Conservation (phyloP, 1,140 invertebrate species). For the Acromyrmex heyeri region DNA sequence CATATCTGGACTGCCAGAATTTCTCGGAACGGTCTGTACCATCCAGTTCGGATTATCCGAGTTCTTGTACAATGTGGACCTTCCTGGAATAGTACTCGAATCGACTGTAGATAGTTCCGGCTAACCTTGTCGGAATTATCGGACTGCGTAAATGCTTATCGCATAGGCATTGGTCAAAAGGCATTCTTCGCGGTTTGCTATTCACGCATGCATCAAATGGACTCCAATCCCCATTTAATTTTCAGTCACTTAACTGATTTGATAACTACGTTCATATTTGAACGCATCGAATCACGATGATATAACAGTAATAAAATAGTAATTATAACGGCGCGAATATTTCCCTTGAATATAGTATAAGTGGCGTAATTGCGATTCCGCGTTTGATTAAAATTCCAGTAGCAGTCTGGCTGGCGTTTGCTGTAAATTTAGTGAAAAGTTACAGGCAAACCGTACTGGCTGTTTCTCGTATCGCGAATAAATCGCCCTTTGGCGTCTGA, state of each 20-base stretch:
- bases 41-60: slow-evolving; percentile 46
- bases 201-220: not conserved
- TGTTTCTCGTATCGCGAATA: slow-evolving; percentile 34
- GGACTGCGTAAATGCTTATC: slow-evolving; percentile 11
- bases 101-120: slow-evolving; percentile 10
- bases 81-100: slow-evolving; percentile 38
- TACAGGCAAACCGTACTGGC: slow-evolving; percentile 14
- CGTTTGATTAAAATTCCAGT: slow-evolving; percentile 52
- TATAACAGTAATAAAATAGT: not conserved
- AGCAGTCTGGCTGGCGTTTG: not conserved
- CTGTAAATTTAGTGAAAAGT: slow-evolving; percentile 45
- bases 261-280: not conserved
- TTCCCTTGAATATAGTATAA: slow-evolving; percentile 4
- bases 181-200: slow-evolving; percentile 4
- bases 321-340: slow-evolving; percentile 7
- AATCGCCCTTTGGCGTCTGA: slow-evolving; percentile 49
- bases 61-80: slow-evolving; percentile 59
- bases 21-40: slow-evolving; percentile 12
- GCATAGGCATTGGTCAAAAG: not conserved
- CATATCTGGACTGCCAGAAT: not conserved
- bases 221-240: not conserved
- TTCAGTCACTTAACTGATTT: not conserved
- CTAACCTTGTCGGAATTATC: slow-evolving; percentile 25
- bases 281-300: not conserved
- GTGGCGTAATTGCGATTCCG: slow-evolving; percentile 44